Evolutionary conservation across 2,888 invertebrate genomes (phyloP).

Genomic region (Chaetogeoica ovagalla): DNA sequence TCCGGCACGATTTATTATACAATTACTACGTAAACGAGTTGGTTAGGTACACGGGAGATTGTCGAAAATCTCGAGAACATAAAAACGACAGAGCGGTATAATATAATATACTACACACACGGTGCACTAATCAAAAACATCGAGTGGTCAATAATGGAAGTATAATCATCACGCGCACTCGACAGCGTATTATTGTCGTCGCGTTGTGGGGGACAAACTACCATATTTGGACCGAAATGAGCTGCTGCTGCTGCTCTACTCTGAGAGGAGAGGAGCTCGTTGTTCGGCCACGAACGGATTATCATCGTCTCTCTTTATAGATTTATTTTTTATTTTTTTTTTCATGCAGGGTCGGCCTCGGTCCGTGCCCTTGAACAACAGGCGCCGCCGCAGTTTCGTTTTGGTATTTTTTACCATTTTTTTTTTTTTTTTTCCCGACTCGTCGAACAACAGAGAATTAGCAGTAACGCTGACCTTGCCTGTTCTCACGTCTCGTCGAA

Average conservation of each 20-base stretch:
- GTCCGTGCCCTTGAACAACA: constrained; percentile 33
- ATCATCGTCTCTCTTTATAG: not conserved
- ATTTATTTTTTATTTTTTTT: too few relatives aligned
- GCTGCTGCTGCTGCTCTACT: not conserved
- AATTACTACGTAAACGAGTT: too few relatives aligned
- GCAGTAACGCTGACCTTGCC: constrained; percentile 23
- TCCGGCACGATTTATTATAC: too few relatives aligned
- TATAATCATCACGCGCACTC: not conserved
- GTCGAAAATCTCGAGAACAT: not conserved
- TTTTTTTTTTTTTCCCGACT: not conserved
- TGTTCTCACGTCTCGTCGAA: constrained; percentile 21
- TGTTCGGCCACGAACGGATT: constrained; percentile 17
- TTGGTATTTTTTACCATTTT: not conserved
- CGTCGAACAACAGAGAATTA: constrained; percentile 35
- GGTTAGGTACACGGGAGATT: too few relatives aligned
- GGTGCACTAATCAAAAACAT: not conserved
- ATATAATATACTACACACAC: too few relatives aligned
- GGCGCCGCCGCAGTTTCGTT: constrained; percentile 43
- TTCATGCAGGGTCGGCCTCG: constrained; percentile 38
- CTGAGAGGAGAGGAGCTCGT: not conserved
- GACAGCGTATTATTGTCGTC: constrained; percentile 30
- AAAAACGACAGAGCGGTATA: not conserved
- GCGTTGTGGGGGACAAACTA: constrained; percentile 46
- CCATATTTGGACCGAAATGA: constrained; percentile 49
- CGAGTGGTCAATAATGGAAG: constrained; percentile 13